Evolutionary conservation across 2,888 invertebrate genomes (phyloP).

Genomic region (Lepidocyrtoides sp.): DNA sequence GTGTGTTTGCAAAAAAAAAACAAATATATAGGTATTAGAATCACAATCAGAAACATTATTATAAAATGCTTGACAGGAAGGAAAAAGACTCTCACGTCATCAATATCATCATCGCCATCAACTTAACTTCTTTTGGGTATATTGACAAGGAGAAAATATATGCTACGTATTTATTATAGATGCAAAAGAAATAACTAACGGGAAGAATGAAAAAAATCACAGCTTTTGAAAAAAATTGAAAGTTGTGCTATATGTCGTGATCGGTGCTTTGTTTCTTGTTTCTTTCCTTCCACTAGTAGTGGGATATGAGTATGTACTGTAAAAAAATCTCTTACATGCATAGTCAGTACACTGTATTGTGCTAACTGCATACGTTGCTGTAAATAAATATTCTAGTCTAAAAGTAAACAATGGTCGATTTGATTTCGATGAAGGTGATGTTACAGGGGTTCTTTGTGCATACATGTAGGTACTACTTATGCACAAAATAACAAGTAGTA

Average conservation of each 20-base stretch:
- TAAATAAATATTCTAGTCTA: not conserved
- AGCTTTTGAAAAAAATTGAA: slow-evolving; percentile 49
- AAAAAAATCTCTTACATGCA: too few species aligned
- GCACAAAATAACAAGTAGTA: not conserved
- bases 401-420: slow-evolving; percentile 16
- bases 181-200: too few species aligned
- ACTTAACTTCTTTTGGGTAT: not conserved
- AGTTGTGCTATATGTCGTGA: slow-evolving; percentile 39
- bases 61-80: slow-evolving; percentile 58
- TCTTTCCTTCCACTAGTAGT: too few species aligned
- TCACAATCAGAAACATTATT: slow-evolving; percentile 18
- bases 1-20: not conserved
- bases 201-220: slow-evolving; percentile 15
- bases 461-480: not conserved
- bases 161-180: too few species aligned
- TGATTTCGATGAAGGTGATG: slow-evolving; percentile 8
- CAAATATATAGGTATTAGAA: slow-evolving; percentile 35
- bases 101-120: slow-evolving; percentile 16
- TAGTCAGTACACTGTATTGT: too few species aligned
- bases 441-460: slow-evolving; percentile 46
- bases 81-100: slow-evolving; percentile 45
- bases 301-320: too few species aligned
- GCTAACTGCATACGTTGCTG: not conserved
- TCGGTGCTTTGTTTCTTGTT: not conserved
- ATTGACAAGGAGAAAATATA: slow-evolving; percentile 51